Percentiles rank a stretch among this genome's conserved stretches.
Evolutionary conservation across 2,888 invertebrate genomes (phyloP).

Genomic region (Microchrysa polita): DNA sequence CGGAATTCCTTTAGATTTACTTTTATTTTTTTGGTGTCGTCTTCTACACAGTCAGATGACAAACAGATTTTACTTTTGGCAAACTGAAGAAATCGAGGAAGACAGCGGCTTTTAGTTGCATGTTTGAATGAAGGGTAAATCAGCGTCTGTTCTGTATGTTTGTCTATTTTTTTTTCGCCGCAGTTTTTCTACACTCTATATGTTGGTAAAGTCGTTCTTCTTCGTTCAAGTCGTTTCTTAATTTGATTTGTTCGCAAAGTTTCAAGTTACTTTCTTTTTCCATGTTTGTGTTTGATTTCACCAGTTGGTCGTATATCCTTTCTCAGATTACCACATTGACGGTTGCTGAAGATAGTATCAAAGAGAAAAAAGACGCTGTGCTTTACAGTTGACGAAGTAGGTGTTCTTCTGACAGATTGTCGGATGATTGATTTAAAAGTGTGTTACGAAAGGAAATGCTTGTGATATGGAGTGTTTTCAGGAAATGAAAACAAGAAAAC

Average conservation of each 20-base stretch:
- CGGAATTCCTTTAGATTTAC: background rate
- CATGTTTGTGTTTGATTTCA: conserved; percentile 16
- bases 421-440: no score
- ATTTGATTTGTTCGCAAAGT: conserved; percentile 33
- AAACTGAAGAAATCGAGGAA: background rate
- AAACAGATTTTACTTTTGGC: conserved; percentile 8
- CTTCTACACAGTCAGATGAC: conserved; percentile 8
- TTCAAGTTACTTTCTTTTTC: conserved; percentile 25
- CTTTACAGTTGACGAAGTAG: conserved; percentile 15
- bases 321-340: background rate
- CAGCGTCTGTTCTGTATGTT: background rate
- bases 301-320: background rate
- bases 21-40: conserved; percentile 1
- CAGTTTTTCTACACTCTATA: no score
- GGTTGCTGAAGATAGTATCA: conserved; percentile 3
- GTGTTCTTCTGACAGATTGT: background rate
- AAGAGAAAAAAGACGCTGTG: background rate
- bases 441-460: no score
- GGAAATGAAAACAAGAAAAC: no score
- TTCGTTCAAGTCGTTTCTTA: conserved; percentile 20
- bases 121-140: conserved; percentile 15
- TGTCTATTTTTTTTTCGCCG: background rate
- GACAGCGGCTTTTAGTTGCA: background rate
- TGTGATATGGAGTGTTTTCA: no score
- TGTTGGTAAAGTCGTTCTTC: background rate